Percentiles rank a stretch among this genome's conserved stretches.
Evolutionary conservation across 2,797 vertebrate species (phyloP).

Genomic region (Cirrhinus mrigala): DNA sequence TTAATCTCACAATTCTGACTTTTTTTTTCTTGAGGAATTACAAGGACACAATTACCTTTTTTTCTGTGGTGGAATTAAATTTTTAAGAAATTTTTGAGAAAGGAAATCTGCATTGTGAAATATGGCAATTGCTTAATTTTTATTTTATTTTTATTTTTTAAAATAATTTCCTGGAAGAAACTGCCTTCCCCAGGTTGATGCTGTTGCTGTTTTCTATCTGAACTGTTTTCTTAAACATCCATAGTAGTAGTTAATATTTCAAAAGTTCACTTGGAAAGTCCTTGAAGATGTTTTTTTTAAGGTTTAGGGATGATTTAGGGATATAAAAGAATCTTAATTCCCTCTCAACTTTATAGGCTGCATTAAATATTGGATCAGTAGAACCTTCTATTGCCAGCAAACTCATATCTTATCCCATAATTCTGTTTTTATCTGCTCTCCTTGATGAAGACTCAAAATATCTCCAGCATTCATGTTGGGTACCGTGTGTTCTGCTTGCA

Average conservation of each 20-base stretch:
- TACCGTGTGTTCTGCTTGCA: slow-evolving; percentile 1
- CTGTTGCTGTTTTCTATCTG: neutral
- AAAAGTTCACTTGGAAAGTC: neutral
- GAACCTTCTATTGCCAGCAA: neutral
- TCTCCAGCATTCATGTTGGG: neutral
- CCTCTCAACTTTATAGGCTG: neutral
- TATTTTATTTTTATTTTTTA: too few species aligned
- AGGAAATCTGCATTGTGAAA: neutral
- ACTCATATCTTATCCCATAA: slow-evolving; percentile 2
- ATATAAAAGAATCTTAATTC: neutral
- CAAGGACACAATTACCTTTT: too few species aligned
- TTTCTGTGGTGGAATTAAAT: too few species aligned
- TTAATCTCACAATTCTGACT: too few species aligned
- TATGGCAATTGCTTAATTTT: too few species aligned
- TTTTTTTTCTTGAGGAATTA: too few species aligned
- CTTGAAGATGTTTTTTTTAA: neutral
- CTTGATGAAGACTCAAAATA: slow-evolving; percentile 25
- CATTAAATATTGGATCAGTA: slow-evolving; percentile 17
- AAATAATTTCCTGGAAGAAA: neutral
- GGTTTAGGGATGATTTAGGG: neutral
- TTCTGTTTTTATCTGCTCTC: slow-evolving; percentile 18
- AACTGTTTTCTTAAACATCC: neutral
- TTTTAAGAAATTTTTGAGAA: too few species aligned
- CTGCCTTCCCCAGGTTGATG: neutral
- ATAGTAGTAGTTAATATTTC: neutral